These are phyloP conservation scores for Bombus sylvicola DNA, from an alignment of 1,140 invertebrate genomes.

Conservation along the genomic window DNA sequence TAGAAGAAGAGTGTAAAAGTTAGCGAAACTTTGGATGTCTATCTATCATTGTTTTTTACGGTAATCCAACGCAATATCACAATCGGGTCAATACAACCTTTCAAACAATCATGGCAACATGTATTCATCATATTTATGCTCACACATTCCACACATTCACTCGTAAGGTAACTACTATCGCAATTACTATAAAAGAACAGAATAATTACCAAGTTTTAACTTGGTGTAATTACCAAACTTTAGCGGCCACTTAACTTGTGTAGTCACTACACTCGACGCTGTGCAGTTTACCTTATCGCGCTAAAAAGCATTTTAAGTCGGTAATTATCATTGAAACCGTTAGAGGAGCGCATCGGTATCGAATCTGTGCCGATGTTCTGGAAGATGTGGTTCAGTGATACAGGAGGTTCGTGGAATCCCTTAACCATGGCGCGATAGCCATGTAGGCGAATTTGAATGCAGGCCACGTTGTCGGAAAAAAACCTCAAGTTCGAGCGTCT, in stretches of 20 bases:
- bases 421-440: neutral
- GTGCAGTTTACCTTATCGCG: neutral
- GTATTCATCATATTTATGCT: neutral
- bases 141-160: neutral
- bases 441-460: conserved; percentile 31
- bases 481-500: conserved; percentile 47
- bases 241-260: neutral
- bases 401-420: neutral
- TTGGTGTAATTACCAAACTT: neutral
- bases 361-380: neutral
- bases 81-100: neutral
- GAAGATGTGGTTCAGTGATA: neutral
- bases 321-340: neutral
- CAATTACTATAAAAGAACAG: neutral
- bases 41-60: neutral
- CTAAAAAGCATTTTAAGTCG: neutral
- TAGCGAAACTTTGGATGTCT: neutral
- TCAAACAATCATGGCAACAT: neutral
- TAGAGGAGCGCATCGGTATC: neutral
- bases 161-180: neutral
- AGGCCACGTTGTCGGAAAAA: conserved; percentile 36
- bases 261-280: neutral
- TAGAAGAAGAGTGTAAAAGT: neutral
- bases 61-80: neutral
- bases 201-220: neutral